Evolutionary conservation across 2,888 invertebrate genomes (phyloP), one percentile per base, ranked within the genome.

Genomic region (Ochropacha duplaris): DNA sequence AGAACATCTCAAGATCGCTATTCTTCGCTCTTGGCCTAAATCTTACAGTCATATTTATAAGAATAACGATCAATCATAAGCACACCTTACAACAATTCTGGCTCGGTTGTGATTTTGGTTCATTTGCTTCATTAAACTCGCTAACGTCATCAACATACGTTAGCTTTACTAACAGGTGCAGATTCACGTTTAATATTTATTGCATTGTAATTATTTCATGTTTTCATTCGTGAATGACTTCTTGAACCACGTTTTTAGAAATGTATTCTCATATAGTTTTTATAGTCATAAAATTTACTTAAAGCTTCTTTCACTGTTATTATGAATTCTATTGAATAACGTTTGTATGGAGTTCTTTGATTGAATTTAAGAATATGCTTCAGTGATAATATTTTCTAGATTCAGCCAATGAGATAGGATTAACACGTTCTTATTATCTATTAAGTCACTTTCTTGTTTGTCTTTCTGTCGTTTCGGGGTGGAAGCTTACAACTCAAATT

Each of bases 51-150:
- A 86, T 87, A 88, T 86, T 84, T 83, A 83, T 84, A 85, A 82
- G 77, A 84, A 76, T 78, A 73, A 78, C 76, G 62, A 89, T 90
- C 87, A 84, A 88, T 90, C 90, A 90, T 88, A 86, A 79, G 62
- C 74, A 73, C 72, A 74, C 70, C 68, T 71, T 75, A 73, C 65
- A 59, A 66, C 62, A 59, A 64, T 73, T 62, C 79, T 83, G 79
- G 78, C 83, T 73, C 72, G 59, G 50, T 34, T 52, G 55, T 54
- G 34, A 54, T 66, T 71, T 63, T 68, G 60, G 66, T 69, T 71
- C 72, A 68, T 78, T 72, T 77, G 77, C 68, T 74, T 78, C 78
- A 80, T 81, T 81, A 76, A 73, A 70, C 64, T 64, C 57, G 59
- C 56, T 58, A 54, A 68, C 85, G 81, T 81, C 78, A 81, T 68